Percentiles rank a stretch among this genome's conserved stretches.
phyloP scores from a whole-genome alignment of 2,888 invertebrate species.

The Sicus ferrugineus region DNA sequence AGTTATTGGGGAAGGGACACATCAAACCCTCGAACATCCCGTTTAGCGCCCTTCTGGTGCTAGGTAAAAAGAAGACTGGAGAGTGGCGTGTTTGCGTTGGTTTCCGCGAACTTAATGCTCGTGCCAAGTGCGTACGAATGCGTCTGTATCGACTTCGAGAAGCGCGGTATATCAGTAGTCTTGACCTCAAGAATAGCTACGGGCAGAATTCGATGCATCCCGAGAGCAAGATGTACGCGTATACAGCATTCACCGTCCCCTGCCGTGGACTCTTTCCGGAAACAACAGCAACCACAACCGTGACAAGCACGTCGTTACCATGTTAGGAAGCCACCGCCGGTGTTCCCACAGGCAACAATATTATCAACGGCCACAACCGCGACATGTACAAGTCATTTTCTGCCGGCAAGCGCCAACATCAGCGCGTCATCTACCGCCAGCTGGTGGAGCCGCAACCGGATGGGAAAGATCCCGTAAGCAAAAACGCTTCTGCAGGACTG shows the following conservation, averaged over 20 bases:
- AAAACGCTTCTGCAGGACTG: no score
- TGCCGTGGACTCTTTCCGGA: no score
- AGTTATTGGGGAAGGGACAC: neutral
- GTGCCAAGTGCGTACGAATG: neutral
- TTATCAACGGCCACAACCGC: no score
- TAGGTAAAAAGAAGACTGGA: neutral
- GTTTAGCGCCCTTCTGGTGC: neutral
- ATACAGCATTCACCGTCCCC: slow-evolving; percentile 2
- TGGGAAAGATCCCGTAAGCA: no score
- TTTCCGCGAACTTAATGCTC: neutral
- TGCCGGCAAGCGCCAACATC: no score
- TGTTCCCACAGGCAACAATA: no score
- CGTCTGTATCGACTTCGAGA: neutral
- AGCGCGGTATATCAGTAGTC: neutral
- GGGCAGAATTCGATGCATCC: neutral
- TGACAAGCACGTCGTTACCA: no score
- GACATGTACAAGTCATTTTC: no score
- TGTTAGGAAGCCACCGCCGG: no score
- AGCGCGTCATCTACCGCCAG: no score
- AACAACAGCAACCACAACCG: no score
- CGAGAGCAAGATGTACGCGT: neutral
- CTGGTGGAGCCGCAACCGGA: no score
- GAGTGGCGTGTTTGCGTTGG: neutral
- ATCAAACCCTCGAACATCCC: neutral
- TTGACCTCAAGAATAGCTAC: neutral